These are phyloP conservation scores for Calycopis cecrops DNA, from an alignment of 1,140 invertebrate species.

Conservation along the genomic window DNA sequence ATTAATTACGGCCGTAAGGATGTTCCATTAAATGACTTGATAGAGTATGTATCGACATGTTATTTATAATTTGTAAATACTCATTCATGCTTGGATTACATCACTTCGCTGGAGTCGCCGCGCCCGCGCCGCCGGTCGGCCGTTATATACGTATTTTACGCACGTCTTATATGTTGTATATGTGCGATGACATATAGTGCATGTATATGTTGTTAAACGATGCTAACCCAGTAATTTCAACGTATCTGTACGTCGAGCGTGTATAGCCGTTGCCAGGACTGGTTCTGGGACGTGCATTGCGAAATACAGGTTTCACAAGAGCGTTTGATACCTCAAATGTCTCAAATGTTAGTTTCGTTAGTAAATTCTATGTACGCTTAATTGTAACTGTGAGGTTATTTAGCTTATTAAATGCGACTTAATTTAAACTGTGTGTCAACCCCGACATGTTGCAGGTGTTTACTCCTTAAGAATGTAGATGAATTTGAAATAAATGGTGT, in stretches of 20 bases:
- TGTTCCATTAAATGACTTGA: too few relatives aligned
- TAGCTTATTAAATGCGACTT: not conserved
- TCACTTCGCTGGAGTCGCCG: not conserved
- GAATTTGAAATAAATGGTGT: not conserved
- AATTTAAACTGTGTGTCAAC: not conserved
- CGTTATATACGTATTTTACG: not conserved
- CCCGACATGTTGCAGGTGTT: not conserved
- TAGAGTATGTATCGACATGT: too few relatives aligned
- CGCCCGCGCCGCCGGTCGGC: not conserved
- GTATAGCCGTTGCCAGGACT: not conserved
- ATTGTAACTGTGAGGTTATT: not conserved
- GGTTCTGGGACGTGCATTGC: not conserved
- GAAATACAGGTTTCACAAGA: constrained; percentile 1
- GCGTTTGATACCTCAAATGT: not conserved
- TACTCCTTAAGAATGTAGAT: not conserved
- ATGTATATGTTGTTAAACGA: constrained; percentile 1
- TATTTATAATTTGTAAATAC: not conserved
- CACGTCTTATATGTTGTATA: not conserved
- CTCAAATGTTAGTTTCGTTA: not conserved
- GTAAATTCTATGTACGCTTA: not conserved
- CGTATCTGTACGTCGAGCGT: not conserved
- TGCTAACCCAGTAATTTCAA: not conserved
- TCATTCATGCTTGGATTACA: not conserved
- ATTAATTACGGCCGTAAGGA: too few relatives aligned
- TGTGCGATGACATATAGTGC: not conserved